phyloP scores from a whole-genome alignment of 2,888 invertebrate species.

The Camponotus fellah region DNA sequence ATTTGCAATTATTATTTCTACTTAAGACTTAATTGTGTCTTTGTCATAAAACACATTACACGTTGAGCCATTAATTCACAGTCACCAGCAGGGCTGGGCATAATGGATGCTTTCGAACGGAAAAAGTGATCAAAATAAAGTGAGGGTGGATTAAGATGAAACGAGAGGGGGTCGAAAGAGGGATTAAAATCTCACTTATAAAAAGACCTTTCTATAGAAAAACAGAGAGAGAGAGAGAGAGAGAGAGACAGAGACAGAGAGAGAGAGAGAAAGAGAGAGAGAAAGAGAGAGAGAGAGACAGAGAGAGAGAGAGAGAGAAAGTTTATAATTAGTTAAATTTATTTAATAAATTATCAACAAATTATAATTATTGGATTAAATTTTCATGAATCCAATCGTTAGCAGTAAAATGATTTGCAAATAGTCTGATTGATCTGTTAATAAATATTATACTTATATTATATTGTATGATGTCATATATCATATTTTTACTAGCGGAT shows the following conservation, averaged over 20 bases:
- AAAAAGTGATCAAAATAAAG: constrained; percentile 58
- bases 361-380: neutral
- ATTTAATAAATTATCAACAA: constrained; percentile 44
- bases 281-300: neutral
- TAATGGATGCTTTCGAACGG: constrained; percentile 52
- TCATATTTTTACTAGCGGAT: neutral
- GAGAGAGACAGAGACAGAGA: neutral
- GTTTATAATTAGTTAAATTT: constrained; percentile 46
- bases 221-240: neutral
- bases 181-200: constrained; percentile 32
- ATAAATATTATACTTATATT: neutral
- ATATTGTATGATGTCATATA: neutral
- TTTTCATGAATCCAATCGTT: neutral
- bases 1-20: constrained; percentile 3
- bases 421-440: neutral
- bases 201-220: constrained; percentile 19
- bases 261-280: neutral
- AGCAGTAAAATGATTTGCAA: neutral
- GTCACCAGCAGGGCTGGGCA: constrained; percentile 25
- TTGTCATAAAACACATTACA: constrained; percentile 25
- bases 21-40: constrained; percentile 7
- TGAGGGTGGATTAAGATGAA: constrained; percentile 20
- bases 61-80: constrained; percentile 31
- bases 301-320: constrained; percentile 10
- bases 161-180: neutral